Base-by-base conservation (phyloP, 2,113 vertebrate genomes). In the Fulica atra region DNA sequence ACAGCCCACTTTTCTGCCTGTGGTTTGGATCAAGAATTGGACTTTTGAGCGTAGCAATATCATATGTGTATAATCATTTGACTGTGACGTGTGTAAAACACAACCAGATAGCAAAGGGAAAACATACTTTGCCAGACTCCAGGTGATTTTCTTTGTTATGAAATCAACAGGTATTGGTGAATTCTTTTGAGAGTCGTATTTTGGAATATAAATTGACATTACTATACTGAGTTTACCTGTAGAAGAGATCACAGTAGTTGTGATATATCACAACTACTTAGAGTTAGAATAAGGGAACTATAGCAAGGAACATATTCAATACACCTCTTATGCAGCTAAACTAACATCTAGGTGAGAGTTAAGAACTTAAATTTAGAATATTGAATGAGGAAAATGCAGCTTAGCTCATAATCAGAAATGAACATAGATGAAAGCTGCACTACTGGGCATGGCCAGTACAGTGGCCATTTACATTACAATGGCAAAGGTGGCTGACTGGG, bases 21-120 rank as follows among this genome's bases (percentile, higher is more conserved):
- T 36, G 17, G 5, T 60, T 40, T 2, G 7, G 6, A 15, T 76
- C 63, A 61, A 61, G 38, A 81, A 33, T 70, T 38, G 31, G 29
- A 44, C 8, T 56, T 76, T 4, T 66, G n/a, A 66, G 35, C 0
- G 0, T 4, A 36, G 17, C 23, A 36, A 2, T n/a, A 15, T 24
- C 14, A 2, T 5, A 24, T 12, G 48, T 93, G 31, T 42, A 11
- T 3, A 1, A 26, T 74, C 3, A 5, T 48, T 78, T 40, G 10
- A 69, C 25, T 44, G 24, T 9, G 10, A 18, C 9, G 1, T 23
- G 5, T 10, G 10, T 28, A 56, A 77, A 82, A 48, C 29, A 73
- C 57, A 40, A 64, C 9, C 2, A 81, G 46, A 7, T n/a, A 5
- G 14, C 15, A 40, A 84, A 64, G 38, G 7, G 4, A n/a, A 54